Conservation (phyloP, 1,140 invertebrate genomes). For the Lordiphosa clarofinis region DNA sequence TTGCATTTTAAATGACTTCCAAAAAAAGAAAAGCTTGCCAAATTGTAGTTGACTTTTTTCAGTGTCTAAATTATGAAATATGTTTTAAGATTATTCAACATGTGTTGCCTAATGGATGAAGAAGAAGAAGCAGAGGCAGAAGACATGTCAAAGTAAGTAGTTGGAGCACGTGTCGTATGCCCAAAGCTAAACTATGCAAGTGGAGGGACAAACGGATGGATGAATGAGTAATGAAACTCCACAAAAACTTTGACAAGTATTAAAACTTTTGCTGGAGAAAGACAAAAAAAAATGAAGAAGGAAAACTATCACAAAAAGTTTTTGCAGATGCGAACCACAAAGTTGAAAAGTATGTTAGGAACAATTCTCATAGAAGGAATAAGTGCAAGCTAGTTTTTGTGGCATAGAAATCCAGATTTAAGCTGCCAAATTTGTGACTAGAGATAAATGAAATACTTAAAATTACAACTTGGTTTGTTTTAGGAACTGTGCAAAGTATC, state of each 20-base stretch:
- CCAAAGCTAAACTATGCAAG: conserved; percentile 18
- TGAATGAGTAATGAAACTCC: conserved; percentile 53
- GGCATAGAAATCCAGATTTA: no score
- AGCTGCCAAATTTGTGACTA: no score
- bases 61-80: conserved; percentile 7
- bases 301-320: conserved; percentile 16
- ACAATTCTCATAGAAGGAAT: not conserved
- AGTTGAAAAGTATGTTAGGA: conserved; percentile 45
- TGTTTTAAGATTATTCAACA: conserved; percentile 24
- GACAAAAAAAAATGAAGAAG: conserved; percentile 17
- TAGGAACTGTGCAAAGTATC: no score
- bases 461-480: no score
- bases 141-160: no score
- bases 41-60: conserved; percentile 5
- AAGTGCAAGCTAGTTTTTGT: no score
- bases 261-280: conserved; percentile 26
- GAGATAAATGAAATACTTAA: no score
- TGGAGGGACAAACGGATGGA: not conserved
- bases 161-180: conserved; percentile 36
- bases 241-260: conserved; percentile 53
- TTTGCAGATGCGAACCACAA: not conserved
- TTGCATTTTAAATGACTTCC: conserved; percentile 31
- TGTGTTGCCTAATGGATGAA: conserved; percentile 25
- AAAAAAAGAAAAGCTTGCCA: not conserved
- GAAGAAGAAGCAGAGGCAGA: no score